Base-by-base conservation (phyloP, 2,113 vertebrate species). In the Gobio gobio region DNA sequence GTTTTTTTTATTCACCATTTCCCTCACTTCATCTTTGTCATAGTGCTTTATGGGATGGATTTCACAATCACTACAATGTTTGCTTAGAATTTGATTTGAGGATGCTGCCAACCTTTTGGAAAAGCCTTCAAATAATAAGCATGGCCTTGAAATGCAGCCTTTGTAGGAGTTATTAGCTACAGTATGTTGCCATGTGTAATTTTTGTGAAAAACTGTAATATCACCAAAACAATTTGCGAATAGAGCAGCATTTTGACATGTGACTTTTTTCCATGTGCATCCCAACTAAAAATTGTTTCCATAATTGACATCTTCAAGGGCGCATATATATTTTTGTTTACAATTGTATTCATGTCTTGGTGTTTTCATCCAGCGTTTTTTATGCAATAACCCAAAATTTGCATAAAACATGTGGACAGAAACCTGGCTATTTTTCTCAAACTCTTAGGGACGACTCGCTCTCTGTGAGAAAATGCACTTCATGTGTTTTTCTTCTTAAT, bases 391-490 rank as follows among this genome's bases (percentile, higher is more conserved):
- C 20, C 36, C 10, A 5, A 43, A 40, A n/a, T 70, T 43, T 70
- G 20, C 36, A 12, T n/a, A 70, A 3, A 43, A 72, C 5, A 43
- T 70, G 36, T 43, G 36, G 20, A 13, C 40, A 20, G 66, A 70
- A 43, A 43, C 20, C 20, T 20, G 0, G 33, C 66, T 66, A 80
- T 85, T 82, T 45, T 82, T 59, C 10, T 10, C 10, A 51, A 43
- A 63, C 59, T 82, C 82, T 85, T 85, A 73, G 45, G 24, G 68
- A 82, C 74, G 49, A 54, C 88, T 87, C 58, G 59, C 66, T 54
- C 36, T 70, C 20, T 43, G 74, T 83, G 83, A 85, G 86, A 89
- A 83, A 83, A 89, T 70, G 68, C 56, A 85, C 51, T 85, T 89
- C 61, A 84, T 84, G 51, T 83, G 76, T 83, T 43, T 88, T 74